Evolutionary conservation across 2,888 invertebrate genomes (phyloP), one percentile per base, ranked within the genome.

Genomic region (Chrysodeixis includens): DNA sequence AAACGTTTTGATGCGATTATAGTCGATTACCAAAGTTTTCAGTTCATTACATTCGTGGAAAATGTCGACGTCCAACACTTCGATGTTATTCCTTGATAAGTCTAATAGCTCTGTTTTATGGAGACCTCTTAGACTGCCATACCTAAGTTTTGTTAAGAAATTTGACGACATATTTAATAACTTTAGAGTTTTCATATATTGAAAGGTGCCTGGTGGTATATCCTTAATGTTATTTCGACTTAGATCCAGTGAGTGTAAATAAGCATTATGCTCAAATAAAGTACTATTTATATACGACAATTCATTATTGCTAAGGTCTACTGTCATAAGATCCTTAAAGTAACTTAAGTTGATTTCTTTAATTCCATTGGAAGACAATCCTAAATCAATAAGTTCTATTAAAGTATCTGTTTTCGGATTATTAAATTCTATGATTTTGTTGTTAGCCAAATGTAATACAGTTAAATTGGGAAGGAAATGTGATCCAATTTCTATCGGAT

Each of bases 11-110:
- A 94, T 86, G 26, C 74, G 74, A 83, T 94, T 94, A 66, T 91
- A 92, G 80, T 94, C 94, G 49, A 94, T 87, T 59, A 92, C 83
- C 22, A 94, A 79, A 60, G 81, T 89, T 71, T 81, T 89, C 1
- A 94, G 79, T 66, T 90, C 89, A 5, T 70, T 65, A 74, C 94
- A 94, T 79, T 93, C 94, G 55, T 94, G 93, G 59, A 94, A 93
- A 22, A 93, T 81, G 62, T 91, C 85, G 0, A 91, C 88, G 66
- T 94, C 93, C 55, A 94, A 67, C 4, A 82, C 71, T 1, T 71
- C 61, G 12, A 94, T 84, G n/a, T 84, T 80, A 74, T 94, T 94
- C 60, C 77, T 87, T 14, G 94, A 93, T 72, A 94, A 64, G 79
- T 94, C 93, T 46, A 94, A 74, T 2, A 88, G 77, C 81, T 92